Evolutionary conservation across 37 sponge, comb jelly and placozoan genomes (phyloP).

Genomic region (Spongilla lacustris): DNA sequence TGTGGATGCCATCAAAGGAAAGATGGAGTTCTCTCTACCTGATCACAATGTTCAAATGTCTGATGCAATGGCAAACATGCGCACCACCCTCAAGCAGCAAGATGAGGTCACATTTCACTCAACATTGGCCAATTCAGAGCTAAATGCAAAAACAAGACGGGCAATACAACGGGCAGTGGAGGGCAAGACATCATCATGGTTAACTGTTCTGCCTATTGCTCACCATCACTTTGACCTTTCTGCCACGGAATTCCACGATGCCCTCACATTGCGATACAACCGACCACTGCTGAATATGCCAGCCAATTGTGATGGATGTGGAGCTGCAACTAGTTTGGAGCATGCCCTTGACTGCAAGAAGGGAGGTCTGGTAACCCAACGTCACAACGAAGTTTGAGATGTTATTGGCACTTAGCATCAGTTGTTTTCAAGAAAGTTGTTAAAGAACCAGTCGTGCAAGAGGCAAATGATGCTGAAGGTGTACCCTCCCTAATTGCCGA

Average conservation of each 20-base stretch:
- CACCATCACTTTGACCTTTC: slow-evolving; percentile 33
- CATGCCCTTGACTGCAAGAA: slow-evolving; percentile 56
- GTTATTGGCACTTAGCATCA: slow-evolving; percentile 34
- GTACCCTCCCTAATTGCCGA: slow-evolving; percentile 45
- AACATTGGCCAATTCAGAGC: neutral
- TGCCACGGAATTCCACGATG: slow-evolving; percentile 38
- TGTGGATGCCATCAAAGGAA: slow-evolving; percentile 18
- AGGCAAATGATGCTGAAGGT: slow-evolving; percentile 12
- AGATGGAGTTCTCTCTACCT: neutral
- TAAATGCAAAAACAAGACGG: slow-evolving; percentile 19
- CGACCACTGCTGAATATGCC: slow-evolving; percentile 13
- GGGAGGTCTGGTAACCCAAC: slow-evolving; percentile 31
- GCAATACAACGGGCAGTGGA: slow-evolving; percentile 24
- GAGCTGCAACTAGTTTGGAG: slow-evolving; percentile 2
- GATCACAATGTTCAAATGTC: neutral
- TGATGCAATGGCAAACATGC: neutral
- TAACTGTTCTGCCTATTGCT: slow-evolving; percentile 20
- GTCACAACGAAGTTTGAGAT: slow-evolving; percentile 48
- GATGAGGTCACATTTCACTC: neutral
- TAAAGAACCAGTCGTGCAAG: slow-evolving; percentile 38
- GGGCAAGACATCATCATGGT: slow-evolving; percentile 37
- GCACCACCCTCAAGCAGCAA: neutral
- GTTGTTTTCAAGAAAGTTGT: slow-evolving; percentile 32
- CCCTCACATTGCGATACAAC: slow-evolving; percentile 32
- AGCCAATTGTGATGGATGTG: slow-evolving; percentile 33